A percentile compares a stretch with the other conserved stretches of the same genome.
phyloP scores from a whole-genome alignment of 1,140 invertebrate species.

The Lucilia cuprina region DNA sequence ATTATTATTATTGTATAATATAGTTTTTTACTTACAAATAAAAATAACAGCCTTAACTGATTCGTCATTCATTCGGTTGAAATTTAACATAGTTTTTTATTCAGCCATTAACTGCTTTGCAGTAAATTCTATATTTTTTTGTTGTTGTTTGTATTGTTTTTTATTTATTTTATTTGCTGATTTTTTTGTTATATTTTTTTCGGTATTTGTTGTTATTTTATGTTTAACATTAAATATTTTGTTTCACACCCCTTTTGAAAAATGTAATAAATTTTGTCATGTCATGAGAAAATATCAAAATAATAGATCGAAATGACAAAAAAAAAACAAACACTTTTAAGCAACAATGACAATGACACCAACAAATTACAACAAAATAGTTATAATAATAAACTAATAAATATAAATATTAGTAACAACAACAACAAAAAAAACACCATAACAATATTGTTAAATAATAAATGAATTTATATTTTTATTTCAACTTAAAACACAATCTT shows the following conservation, averaged over 20 bases:
- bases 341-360: not conserved
- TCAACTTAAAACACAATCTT: too few relatives aligned
- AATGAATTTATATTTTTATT: too few relatives aligned
- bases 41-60: slow-evolving; percentile 61
- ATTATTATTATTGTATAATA: too few relatives aligned
- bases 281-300: not conserved
- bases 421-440: too few relatives aligned
- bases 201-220: not conserved
- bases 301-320: not conserved
- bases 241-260: not conserved
- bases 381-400: slow-evolving; percentile 1
- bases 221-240: not conserved
- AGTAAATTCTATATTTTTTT: slow-evolving; percentile 37
- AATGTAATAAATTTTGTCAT: slow-evolving; percentile 16
- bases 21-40: slow-evolving; percentile 60
- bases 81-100: slow-evolving; percentile 61
- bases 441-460: too few relatives aligned
- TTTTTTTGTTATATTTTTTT: slow-evolving; percentile 17
- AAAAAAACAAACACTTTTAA: not conserved
- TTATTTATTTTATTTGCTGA: not conserved
- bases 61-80: slow-evolving; percentile 63
- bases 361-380: not conserved
- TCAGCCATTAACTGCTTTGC: slow-evolving; percentile 55
- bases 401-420: not conserved
- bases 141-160: not conserved